phyloP scores from a whole-genome alignment of 2,797 vertebrate genomes.

The Manis pentadactyla region DNA sequence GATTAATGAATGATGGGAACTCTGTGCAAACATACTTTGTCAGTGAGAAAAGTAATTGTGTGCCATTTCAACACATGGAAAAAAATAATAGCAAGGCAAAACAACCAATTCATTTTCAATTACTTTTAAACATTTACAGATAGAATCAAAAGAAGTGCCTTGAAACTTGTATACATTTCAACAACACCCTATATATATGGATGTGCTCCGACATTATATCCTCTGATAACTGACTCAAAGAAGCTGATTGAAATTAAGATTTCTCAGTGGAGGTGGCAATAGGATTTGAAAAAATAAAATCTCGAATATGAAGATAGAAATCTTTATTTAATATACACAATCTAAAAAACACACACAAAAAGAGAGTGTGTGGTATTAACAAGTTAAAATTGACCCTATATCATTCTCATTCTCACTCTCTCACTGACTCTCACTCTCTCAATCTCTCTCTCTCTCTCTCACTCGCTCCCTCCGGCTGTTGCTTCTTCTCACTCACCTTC shows the following conservation, averaged over 20 bases:
- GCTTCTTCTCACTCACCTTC: too few relatives aligned
- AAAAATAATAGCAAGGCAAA: background rate
- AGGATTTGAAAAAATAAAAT: background rate
- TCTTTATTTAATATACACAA: background rate
- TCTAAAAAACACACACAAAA: background rate
- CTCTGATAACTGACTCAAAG: background rate
- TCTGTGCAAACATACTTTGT: background rate
- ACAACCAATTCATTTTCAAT: background rate
- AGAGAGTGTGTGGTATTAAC: background rate
- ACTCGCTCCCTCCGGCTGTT: too few relatives aligned
- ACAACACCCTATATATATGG: rapidly evolving
- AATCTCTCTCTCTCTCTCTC: too few relatives aligned
- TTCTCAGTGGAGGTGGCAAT: background rate
- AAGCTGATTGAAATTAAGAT: background rate
- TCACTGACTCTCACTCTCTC: too few relatives aligned
- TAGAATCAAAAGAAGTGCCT: background rate
- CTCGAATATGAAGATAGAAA: background rate
- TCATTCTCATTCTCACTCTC: too few relatives aligned
- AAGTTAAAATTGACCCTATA: background rate
- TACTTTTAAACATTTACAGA: background rate
- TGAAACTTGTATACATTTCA: background rate
- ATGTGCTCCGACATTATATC: background rate
- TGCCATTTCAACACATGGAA: background rate
- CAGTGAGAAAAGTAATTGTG: background rate
- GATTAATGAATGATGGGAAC: background rate